phyloP scores from a whole-genome alignment of 2,888 invertebrate species.

The Drosophila rellima region DNA sequence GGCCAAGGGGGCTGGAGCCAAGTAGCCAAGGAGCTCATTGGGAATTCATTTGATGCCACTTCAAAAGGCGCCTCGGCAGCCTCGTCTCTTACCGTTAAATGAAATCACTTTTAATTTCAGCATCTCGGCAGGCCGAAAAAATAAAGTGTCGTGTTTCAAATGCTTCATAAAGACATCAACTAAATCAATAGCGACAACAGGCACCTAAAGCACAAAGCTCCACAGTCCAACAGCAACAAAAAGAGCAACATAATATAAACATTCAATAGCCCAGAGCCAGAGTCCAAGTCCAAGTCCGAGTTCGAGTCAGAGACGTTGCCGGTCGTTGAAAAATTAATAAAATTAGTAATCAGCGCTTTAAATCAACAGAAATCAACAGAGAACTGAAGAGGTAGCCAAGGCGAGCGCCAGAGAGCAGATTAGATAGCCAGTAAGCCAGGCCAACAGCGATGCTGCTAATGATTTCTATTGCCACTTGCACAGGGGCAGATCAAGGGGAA shows the following conservation, averaged over 20 bases:
- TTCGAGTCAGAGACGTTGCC: conserved; percentile 31
- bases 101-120: conserved; percentile 81
- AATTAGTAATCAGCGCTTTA: conserved; percentile 79
- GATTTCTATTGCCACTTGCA: conserved; percentile 76
- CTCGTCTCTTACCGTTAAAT: conserved; percentile 75
- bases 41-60: conserved; percentile 71
- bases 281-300: neutral
- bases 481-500: conserved; percentile 31
- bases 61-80: conserved; percentile 76
- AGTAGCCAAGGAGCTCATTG: no score
- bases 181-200: conserved; percentile 82
- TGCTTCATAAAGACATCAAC: conserved; percentile 82
- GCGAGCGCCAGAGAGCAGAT: conserved; percentile 65
- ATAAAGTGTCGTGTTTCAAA: conserved; percentile 81
- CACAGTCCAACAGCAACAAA: conserved; percentile 38
- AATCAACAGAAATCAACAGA: conserved; percentile 67
- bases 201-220: conserved; percentile 49
- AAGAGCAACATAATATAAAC: conserved; percentile 35
- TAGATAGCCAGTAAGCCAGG: conserved; percentile 70
- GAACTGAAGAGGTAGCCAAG: conserved; percentile 61
- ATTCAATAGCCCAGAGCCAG: conserved; percentile 50
- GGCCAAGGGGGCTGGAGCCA: conserved; percentile 5
- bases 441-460: conserved; percentile 63
- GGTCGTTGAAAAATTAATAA: conserved; percentile 80
- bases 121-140: conserved; percentile 46